Conservation (phyloP, 2,797 vertebrate genomes). For the Cyclura pinguis region DNA sequence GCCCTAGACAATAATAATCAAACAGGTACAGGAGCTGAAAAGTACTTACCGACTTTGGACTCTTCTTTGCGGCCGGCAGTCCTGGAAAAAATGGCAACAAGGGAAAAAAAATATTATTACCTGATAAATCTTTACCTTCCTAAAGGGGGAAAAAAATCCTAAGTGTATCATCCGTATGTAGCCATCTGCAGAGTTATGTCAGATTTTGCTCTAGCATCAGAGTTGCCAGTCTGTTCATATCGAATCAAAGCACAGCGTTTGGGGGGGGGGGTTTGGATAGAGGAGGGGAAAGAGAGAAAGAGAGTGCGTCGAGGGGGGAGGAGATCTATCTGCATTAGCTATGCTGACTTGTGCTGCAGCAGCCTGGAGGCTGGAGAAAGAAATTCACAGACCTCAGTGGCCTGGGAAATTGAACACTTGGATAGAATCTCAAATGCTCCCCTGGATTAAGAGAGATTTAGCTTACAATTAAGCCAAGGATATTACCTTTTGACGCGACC, state of each 20-base stretch:
- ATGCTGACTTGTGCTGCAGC: slow-evolving; percentile 88
- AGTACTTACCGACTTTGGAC: slow-evolving; percentile 98
- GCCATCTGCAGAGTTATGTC: slow-evolving; percentile 84
- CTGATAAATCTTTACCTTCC: slow-evolving; percentile 81
- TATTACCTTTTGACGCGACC: slow-evolving; percentile 86
- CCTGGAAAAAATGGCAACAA: slow-evolving; percentile 92
- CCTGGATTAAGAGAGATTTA: slow-evolving; percentile 92
- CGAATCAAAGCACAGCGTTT: slow-evolving; percentile 78
- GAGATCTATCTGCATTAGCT: slow-evolving; percentile 91
- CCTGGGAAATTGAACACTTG: slow-evolving; percentile 81
- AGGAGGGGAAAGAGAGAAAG: slow-evolving; percentile 51
- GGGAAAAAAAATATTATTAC: slow-evolving; percentile 84
- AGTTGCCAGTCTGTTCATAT: slow-evolving; percentile 83
- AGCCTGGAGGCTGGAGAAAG: slow-evolving; percentile 82
- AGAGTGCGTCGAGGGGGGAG: slow-evolving; percentile 52
- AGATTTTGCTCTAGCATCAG: slow-evolving; percentile 77
- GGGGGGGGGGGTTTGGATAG: slow-evolving; percentile 55
- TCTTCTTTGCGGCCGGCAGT: slow-evolving; percentile 97
- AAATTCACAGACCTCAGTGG: slow-evolving; percentile 81
- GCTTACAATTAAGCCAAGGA: slow-evolving; percentile 92
- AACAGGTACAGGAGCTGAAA: slow-evolving; percentile 70
- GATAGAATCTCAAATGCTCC: slow-evolving; percentile 88
- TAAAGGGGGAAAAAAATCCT: slow-evolving; percentile 77
- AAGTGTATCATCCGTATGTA: slow-evolving; percentile 80
- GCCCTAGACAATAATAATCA: slow-evolving; percentile 50